phyloP scores from a whole-genome alignment of 2,113 vertebrate species.

The Pao palembangensis region DNA sequence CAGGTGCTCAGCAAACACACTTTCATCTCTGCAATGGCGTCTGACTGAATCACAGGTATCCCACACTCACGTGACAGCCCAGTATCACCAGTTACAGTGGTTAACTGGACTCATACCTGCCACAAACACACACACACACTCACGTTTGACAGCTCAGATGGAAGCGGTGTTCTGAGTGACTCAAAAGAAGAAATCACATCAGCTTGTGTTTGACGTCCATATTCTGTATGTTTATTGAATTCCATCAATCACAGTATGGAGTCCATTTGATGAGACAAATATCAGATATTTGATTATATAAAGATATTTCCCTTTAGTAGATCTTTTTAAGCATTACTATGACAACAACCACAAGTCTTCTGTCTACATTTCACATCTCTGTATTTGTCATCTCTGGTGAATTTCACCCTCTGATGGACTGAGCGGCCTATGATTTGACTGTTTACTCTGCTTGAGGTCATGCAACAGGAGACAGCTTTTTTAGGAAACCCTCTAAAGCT shows the following conservation, averaged over 20 bases:
- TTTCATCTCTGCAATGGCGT: constrained; percentile 1
- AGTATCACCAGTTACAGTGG: not conserved
- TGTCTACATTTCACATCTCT: not conserved
- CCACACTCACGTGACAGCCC: not conserved
- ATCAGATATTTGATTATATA: constrained; percentile 9
- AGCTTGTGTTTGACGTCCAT: constrained; percentile 59
- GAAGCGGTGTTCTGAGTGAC: constrained; percentile 4
- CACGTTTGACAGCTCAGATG: constrained; percentile 6
- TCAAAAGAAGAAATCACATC: constrained; percentile 58
- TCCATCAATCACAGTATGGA: constrained; percentile 56
- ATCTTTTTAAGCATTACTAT: not conserved
- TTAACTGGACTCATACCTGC: constrained; percentile 7
- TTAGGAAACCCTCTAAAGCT: constrained; percentile 16
- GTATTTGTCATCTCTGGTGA: not conserved
- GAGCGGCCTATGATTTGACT: constrained; percentile 4
- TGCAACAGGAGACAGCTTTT: constrained; percentile 13
- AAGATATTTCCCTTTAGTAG: not conserved
- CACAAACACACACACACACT: constrained; percentile 5
- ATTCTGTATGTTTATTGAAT: constrained; percentile 66
- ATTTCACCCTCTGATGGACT: not conserved
- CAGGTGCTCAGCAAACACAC: constrained; percentile 7
- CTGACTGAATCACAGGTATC: not conserved
- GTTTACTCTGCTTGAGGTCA: not conserved
- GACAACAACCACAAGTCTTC: constrained; percentile 10
- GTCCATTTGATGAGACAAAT: constrained; percentile 47